Conservation (phyloP, 2,888 invertebrate genomes). For the Perizoma affinitatum region DNA sequence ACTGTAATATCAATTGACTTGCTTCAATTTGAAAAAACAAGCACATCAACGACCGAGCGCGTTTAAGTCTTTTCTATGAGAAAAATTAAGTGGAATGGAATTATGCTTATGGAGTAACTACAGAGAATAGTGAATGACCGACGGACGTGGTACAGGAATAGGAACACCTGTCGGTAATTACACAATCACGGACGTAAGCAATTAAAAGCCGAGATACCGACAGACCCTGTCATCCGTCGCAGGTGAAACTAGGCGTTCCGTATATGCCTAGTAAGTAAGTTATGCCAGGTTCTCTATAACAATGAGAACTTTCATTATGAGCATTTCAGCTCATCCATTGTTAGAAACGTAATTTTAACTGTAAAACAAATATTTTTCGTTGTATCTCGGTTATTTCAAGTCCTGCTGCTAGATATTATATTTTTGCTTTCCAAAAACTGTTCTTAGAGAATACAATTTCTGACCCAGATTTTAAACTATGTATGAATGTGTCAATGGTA, state of each 20-base stretch:
- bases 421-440: conserved; percentile 18
- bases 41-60: conserved; percentile 14
- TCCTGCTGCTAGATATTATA: conserved; percentile 7
- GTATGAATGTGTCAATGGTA: conserved; percentile 23
- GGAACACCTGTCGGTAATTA: conserved; percentile 66
- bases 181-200: conserved; percentile 57
- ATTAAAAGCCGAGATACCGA: conserved; percentile 55
- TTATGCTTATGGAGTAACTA: not conserved
- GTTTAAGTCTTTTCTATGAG: conserved; percentile 37
- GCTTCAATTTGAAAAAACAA: conserved; percentile 3
- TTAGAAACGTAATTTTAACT: conserved; percentile 19
- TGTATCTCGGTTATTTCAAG: conserved; percentile 8
- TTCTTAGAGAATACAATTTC: conserved; percentile 24
- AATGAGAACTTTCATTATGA: conserved; percentile 18
- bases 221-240: conserved; percentile 54
- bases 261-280: conserved; percentile 15
- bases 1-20: not conserved
- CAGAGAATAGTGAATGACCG: conserved; percentile 5
- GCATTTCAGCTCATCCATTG: conserved; percentile 18
- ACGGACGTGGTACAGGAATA: conserved; percentile 43
- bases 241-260: conserved; percentile 55
- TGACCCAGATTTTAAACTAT: conserved; percentile 27
- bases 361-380: conserved; percentile 8
- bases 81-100: not conserved
- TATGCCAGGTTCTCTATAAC: conserved; percentile 9